Evolutionary conservation across 1,140 invertebrate species (phyloP), one percentile per base, ranked within the genome.

Genomic region (Drosophila albomicans): DNA sequence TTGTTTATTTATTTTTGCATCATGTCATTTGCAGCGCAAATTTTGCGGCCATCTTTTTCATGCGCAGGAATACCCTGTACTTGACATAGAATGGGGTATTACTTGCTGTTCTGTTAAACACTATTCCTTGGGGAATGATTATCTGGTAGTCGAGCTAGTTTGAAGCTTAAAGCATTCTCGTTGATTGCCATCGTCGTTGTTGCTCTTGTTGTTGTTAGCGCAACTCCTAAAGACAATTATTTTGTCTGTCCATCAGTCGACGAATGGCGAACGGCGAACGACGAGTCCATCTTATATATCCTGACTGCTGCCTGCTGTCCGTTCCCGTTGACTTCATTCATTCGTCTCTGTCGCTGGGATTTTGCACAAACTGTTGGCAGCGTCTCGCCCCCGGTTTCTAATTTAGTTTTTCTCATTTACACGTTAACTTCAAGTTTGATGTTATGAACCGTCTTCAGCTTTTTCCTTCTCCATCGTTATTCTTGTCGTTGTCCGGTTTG

Each of bases 1-100:
- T 88, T 82, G 79, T 82, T 78, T 88, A 80, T 88, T 88, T 88
- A 82, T 41, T 78, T 84, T 63, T 63, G 57, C 78, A 81, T 89
- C 81, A 76, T 89, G 81, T 89, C 85, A 89, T 77, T 89, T 79
- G 78, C 85, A 89, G 75, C 71, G 59, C 13, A 59, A 46, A 35
- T 57, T 45, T 59, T 35, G 43, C 51, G 51, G 51, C 25, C 51
- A 54, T 13, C 30, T 35, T 35, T 13, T 54, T 52, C 11, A 52
- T n/a, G 11, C n/a, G 5, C 5, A n/a, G 8, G 20, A 25, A 65
- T 59, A 58, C 64, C 51, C 63, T 65, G 49, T 32, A 67, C n/a
- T 15, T 7, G 1, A 8, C 35, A n/a, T 7, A 54, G 11, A 20
- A 20, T 20, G 20, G 4, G 20, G 16, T 28, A 6, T 5, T 7